phyloP scores from a whole-genome alignment of 2,888 invertebrate species.

The Chloroclystis v-ata region DNA sequence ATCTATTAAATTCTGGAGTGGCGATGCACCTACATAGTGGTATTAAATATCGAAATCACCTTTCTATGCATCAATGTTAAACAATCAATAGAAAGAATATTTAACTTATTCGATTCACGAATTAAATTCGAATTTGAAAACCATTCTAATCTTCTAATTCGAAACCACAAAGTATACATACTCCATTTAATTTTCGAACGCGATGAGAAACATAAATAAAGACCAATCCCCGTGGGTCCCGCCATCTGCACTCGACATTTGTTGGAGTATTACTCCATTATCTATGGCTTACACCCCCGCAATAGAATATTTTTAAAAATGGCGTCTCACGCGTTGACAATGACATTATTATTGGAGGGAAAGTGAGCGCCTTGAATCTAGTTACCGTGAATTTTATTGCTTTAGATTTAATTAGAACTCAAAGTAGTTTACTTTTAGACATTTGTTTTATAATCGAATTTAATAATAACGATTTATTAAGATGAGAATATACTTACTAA shows the following conservation, averaged over 20 bases:
- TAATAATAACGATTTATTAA: too few species aligned
- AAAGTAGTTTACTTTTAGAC: too few species aligned
- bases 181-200: constrained; percentile 4
- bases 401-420: too few species aligned
- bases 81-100: too few species aligned
- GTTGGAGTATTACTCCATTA: constrained; percentile 41
- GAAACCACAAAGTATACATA: not conserved
- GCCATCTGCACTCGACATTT: constrained; percentile 51
- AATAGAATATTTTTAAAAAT: constrained; percentile 42
- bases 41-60: too few species aligned
- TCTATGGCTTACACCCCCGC: constrained; percentile 34
- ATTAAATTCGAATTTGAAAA: not conserved
- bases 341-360: constrained; percentile 42
- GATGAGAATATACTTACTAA: too few species aligned
- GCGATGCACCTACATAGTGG: too few species aligned
- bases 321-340: constrained; percentile 36
- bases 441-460: too few species aligned
- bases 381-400: not conserved
- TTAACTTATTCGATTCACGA: too few species aligned
- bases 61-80: too few species aligned
- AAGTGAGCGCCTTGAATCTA: constrained; percentile 20
- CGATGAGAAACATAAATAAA: not conserved
- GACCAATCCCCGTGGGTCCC: constrained; percentile 52
- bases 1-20: too few species aligned
- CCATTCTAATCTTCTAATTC: not conserved